These are phyloP conservation scores for Leptinotarsa texana DNA, from an alignment of 1,140 invertebrate genomes.

Conservation along the genomic window DNA sequence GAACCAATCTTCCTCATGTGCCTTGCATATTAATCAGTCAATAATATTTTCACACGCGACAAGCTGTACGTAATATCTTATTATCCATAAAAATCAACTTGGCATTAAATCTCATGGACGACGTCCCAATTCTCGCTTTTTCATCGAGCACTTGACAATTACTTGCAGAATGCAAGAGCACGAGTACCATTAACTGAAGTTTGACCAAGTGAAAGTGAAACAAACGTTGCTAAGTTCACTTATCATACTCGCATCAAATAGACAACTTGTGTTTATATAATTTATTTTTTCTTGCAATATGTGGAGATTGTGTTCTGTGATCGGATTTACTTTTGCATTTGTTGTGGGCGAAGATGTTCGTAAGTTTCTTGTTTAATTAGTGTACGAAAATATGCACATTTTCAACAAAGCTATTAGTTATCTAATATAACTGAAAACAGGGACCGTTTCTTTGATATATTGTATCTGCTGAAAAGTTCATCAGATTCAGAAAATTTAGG, in stretches of 20 bases:
- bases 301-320: constrained; percentile 7
- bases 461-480: no score
- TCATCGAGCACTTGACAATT: constrained; percentile 8
- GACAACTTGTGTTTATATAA: constrained; percentile 5
- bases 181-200: not conserved
- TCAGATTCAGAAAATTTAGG: no score
- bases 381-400: no score
- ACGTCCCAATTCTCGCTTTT: constrained; percentile 9
- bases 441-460: no score
- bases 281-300: not conserved
- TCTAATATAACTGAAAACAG: no score
- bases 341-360: not conserved
- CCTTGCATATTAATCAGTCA: no score
- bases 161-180: not conserved
- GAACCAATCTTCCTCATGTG: no score
- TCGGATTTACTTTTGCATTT: not conserved
- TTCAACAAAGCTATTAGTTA: no score
- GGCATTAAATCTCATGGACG: constrained; percentile 6
- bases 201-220: constrained; percentile 9
- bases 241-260: constrained; percentile 14
- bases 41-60: no score
- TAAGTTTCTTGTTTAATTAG: not conserved
- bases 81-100: not conserved
- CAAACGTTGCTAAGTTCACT: not conserved
- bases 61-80: no score